These are phyloP conservation scores for Eupelmus urozonus DNA, from an alignment of 2,888 invertebrate species.

Conservation along the genomic window DNA sequence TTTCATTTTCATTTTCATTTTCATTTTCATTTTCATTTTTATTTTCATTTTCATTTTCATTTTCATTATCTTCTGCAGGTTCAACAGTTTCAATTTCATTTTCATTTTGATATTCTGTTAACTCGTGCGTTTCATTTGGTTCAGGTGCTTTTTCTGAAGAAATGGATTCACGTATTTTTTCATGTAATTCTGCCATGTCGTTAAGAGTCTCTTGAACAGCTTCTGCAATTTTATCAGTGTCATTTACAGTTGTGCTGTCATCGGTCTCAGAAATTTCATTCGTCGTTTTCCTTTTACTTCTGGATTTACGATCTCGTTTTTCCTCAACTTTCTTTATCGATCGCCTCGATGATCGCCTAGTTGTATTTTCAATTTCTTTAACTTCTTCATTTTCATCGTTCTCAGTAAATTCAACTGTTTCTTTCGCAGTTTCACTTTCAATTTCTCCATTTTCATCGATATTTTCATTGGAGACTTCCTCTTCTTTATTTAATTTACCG, in stretches of 20 bases:
- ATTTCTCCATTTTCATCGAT: constrained; percentile 23
- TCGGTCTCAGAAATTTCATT: constrained; percentile 13
- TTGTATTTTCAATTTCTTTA: not conserved
- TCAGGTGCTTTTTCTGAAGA: constrained; percentile 29
- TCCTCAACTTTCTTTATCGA: constrained; percentile 8
- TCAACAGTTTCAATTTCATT: too few species aligned
- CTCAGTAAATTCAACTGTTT: constrained; percentile 10
- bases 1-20: constrained; percentile 10
- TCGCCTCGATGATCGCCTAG: not conserved
- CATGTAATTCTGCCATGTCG: constrained; percentile 52
- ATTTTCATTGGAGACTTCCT: constrained; percentile 1
- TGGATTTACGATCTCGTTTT: constrained; percentile 23
- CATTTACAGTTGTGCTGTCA: not conserved
- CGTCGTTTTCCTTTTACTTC: constrained; percentile 28
- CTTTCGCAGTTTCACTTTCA: constrained; percentile 4
- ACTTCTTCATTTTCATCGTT: not conserved
- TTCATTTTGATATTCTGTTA: constrained; percentile 19
- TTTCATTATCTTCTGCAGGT: not conserved
- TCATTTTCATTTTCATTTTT: constrained; percentile 19
- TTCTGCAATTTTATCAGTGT: constrained; percentile 48
- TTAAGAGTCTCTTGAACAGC: constrained; percentile 55
- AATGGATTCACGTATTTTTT: constrained; percentile 44
- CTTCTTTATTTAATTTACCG: not conserved
- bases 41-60: constrained; percentile 6
- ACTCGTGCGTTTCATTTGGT: constrained; percentile 7